Evolutionary conservation across 1,140 invertebrate species (phyloP).

Genomic region (Daktulosphaira vitifoliae): DNA sequence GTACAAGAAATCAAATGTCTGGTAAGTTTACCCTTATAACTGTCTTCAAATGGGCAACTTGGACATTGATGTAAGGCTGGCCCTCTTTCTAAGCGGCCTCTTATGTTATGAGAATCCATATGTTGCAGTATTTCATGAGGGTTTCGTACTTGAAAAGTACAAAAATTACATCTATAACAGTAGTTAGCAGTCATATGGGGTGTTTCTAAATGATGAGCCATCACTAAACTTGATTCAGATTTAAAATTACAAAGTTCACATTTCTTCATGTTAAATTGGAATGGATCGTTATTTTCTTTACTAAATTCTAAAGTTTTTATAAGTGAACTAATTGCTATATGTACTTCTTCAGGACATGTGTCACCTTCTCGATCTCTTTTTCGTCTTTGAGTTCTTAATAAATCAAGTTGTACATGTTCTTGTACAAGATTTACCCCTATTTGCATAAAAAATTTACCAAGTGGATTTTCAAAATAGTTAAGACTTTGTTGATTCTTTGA

Average conservation of each 20-base stretch:
- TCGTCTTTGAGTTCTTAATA: slow-evolving; percentile 75
- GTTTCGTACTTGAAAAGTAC: slow-evolving; percentile 68
- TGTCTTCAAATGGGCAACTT: slow-evolving; percentile 90
- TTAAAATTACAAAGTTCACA: slow-evolving; percentile 89
- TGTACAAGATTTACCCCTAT: slow-evolving; percentile 85
- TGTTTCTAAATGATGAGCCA: slow-evolving; percentile 83
- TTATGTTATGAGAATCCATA: slow-evolving; percentile 79
- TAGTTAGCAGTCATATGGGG: slow-evolving; percentile 78
- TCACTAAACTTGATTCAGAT: slow-evolving; percentile 75
- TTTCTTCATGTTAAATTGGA: slow-evolving; percentile 67
- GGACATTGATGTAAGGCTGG: slow-evolving; percentile 84
- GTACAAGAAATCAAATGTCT: slow-evolving; percentile 79
- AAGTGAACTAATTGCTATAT: slow-evolving; percentile 66
- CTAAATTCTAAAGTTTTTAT: slow-evolving; percentile 77
- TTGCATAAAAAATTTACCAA: slow-evolving; percentile 87
- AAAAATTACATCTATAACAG: slow-evolving; percentile 75
- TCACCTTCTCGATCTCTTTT: slow-evolving; percentile 59
- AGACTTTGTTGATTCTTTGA: slow-evolving; percentile 37
- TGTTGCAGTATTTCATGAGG: slow-evolving; percentile 83
- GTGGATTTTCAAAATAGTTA: slow-evolving; percentile 69
- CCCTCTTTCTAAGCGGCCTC: slow-evolving; percentile 71
- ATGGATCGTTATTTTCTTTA: slow-evolving; percentile 81
- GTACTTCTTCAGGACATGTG: slow-evolving; percentile 57
- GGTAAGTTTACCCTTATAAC: slow-evolving; percentile 84
- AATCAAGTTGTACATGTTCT: slow-evolving; percentile 84